Percentiles rank a stretch among this genome's conserved stretches.
phyloP scores from a whole-genome alignment of 23 tunicate genomes.

The Ascidia mentula region DNA sequence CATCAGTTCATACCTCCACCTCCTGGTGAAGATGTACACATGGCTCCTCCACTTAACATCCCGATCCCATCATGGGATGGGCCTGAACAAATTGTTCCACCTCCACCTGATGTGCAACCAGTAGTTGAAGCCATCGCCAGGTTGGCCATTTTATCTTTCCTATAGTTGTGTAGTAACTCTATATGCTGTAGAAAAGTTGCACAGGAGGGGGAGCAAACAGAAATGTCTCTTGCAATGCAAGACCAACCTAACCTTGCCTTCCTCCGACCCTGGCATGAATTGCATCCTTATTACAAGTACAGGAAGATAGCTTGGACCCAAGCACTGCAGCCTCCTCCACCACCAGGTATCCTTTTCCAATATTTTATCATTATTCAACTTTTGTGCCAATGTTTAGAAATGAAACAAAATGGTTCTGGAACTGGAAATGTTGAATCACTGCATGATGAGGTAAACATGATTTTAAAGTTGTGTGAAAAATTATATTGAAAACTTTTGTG shows the following conservation, averaged over 20 bases:
- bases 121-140: conserved; percentile 82
- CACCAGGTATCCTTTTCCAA: conserved; percentile 11
- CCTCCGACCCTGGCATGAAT: conserved; percentile 76
- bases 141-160: conserved; percentile 24
- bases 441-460: too few relatives aligned
- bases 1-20: not conserved
- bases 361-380: not conserved
- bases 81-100: conserved; percentile 62
- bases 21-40: conserved; percentile 3
- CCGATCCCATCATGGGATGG: not conserved
- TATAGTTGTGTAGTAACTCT: not conserved
- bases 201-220: conserved; percentile 60
- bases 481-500: too few relatives aligned
- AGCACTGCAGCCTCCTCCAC: conserved; percentile 45
- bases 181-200: conserved; percentile 58
- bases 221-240: conserved; percentile 30
- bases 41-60: not conserved
- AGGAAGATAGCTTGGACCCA: conserved; percentile 58
- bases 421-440: too few relatives aligned
- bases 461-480: too few relatives aligned
- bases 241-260: conserved; percentile 46
- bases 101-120: conserved; percentile 88
- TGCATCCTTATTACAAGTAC: conserved; percentile 78
- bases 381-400: too few relatives aligned
- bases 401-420: too few relatives aligned